Percentiles rank a stretch among this genome's conserved stretches.
Evolutionary conservation across 2,113 vertebrate genomes (phyloP).

Genomic region (Canis aureus): DNA sequence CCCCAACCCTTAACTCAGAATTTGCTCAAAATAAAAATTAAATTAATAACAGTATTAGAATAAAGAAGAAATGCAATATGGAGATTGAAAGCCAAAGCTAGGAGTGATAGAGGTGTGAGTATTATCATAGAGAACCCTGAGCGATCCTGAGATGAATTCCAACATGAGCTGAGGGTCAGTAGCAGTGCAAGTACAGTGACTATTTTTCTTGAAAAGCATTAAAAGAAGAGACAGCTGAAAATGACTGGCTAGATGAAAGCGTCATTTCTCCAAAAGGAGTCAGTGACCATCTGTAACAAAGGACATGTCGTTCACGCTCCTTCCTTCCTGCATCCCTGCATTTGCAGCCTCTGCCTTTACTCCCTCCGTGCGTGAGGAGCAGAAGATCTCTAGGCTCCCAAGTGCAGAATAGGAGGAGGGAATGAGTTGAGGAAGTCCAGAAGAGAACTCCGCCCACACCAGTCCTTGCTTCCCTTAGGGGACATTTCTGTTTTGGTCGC

Average conservation of each 20-base stretch:
- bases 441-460: not conserved
- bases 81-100: not conserved
- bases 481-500: not conserved
- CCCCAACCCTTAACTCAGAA: not conserved
- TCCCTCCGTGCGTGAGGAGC: not conserved
- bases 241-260: not conserved
- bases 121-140: not conserved
- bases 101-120: not conserved
- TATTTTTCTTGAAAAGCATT: not conserved
- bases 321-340: not conserved
- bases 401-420: not conserved
- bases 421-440: not conserved
- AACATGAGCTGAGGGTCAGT: not conserved
- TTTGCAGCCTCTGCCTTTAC: not conserved
- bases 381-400: not conserved
- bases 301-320: not conserved
- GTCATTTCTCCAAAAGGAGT: not conserved
- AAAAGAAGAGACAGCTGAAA: not conserved
- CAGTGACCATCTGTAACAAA: not conserved
- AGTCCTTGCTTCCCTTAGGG: not conserved
- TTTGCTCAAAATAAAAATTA: not conserved
- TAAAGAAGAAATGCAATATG: not conserved
- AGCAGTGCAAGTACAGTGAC: rapidly evolving
- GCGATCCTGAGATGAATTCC: not conserved
- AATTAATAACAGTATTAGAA: not conserved